Base-by-base conservation (phyloP, 2,113 vertebrate species). In the Gadus chalcogrammus region DNA sequence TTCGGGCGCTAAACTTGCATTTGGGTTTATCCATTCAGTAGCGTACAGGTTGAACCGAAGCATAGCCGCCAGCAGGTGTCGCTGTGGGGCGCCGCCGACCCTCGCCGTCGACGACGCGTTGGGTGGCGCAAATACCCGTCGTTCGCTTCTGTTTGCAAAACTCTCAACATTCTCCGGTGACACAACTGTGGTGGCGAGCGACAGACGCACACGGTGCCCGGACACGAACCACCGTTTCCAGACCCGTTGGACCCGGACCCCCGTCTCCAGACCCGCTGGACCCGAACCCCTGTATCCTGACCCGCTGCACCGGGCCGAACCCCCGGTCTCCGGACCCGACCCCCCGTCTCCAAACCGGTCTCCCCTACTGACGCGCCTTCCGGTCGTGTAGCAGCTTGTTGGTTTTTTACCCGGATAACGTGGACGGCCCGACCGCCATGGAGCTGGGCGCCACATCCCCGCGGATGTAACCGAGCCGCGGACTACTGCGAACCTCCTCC, bases 391-490 rank as follows among this genome's bases (percentile, higher is more conserved):
- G 60, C 22, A 53, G 15, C 60, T 55, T 61, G 65, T 68, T 71
- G 62, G 24, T 74, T 12, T 76, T 70, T 70, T 38, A 22, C 0
- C 52, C 31, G 11, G 31, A 35, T 74, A 82, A 85, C 79, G 88
- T 87, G 74, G 16, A 78, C 56, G 24, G 61, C 4, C 5, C 3
- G 18, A 55, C 16, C 69, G 48, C 59, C 80, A 87, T 84, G 31
- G 6, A 5, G 85, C 59, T 64, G 69, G 74, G 61, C 63, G 68
- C 61, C 3, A 27, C 65, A 20, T 28, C 67, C 62, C 35, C 68
- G 61, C 69, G 72, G 82, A 82, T 72, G 65, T 87, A 82, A 75
- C 71, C 80, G 80, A 82, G 52, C 20, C n/a, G 3, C 67, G 86
- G 86, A 84, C 80, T 65, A 84, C 80, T 65, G 28, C 80, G 69